phyloP scores from a whole-genome alignment of 2,113 vertebrate species.

The Falcunculus frontatus region DNA sequence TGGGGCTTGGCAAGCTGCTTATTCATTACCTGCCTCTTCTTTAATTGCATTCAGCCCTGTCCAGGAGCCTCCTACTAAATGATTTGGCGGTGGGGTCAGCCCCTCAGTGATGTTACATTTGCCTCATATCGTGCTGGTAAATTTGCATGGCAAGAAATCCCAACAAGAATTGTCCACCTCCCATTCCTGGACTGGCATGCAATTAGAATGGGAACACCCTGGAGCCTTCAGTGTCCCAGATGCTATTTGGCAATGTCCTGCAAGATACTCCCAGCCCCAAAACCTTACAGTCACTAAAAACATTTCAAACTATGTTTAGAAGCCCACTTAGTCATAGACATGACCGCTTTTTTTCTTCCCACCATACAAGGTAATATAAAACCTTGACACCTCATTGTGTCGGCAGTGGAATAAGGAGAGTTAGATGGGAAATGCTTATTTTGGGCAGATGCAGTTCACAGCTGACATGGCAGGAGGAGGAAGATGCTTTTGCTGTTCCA shows the following conservation, averaged over 20 bases:
- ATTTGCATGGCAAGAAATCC: not conserved
- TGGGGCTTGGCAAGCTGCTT: not conserved
- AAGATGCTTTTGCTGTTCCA: not conserved
- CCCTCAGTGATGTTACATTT: not conserved
- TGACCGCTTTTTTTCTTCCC: not conserved
- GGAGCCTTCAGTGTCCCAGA: not conserved
- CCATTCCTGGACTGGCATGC: not conserved
- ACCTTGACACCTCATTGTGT: not conserved
- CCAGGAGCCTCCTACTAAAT: not conserved
- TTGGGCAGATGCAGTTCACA: accelerated
- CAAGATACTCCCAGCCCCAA: not conserved
- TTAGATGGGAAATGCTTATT: not conserved
- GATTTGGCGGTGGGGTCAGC: not conserved
- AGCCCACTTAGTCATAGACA: not conserved
- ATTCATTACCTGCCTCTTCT: not conserved
- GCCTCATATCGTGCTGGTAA: accelerated
- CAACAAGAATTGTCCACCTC: not conserved
- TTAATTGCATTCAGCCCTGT: not conserved
- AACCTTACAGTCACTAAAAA: not conserved
- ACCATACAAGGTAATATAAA: not conserved
- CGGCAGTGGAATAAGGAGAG: not conserved
- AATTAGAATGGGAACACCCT: not conserved
- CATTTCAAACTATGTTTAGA: not conserved
- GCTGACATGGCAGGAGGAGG: not conserved
- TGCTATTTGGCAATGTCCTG: not conserved